Evolutionary conservation across 2,797 vertebrate genomes (phyloP), one percentile per base, ranked within the genome.

Genomic region (Serranus cabrilla): DNA sequence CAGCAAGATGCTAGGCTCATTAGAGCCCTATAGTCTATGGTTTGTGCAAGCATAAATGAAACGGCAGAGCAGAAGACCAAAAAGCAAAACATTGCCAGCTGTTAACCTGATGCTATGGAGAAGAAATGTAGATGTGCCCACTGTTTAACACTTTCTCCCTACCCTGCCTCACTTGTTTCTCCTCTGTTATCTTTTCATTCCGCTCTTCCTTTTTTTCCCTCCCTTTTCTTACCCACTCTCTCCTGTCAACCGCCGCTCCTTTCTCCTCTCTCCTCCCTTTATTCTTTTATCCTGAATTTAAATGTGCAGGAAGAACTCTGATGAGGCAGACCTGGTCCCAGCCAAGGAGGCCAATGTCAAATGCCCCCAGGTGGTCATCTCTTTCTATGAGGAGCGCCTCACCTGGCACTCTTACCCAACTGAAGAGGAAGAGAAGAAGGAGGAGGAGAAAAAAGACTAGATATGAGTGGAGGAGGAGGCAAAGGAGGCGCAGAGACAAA

Each of bases 321-420:
- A 99, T 6, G 97, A 99, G 89, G 98, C 98, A 0, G 98, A 99
- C 87, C 96, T 99, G 18, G 98, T 99, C 45, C 98, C 98, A 0
- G 98, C 98, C 62, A 99, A 99, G 92, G 98, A 99, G 89, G 98
- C 98, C 57, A 96, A 96, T 16, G 87, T 95, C 43, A 95, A 97
- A 85, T 99, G 98, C 92, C 98, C 98, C 7, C 98, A 99, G 92
- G 97, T 99, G 90, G 98, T 99, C 80, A 99, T 99, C 91, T 98
- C 97, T 1, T 99, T 99, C 94, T 99, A 99, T 4, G 97, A 99
- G 95, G 98, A 99, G 91, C 92, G 98, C 39, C 94, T 99, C 85
- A 99, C 98, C 81, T 99, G 98, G 98, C 97, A 99, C 87, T 99
- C 98, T 8, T 99, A 99, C 90, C 98, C 98, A 65, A 96, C 97